Evolutionary conservation across 1,140 invertebrate species (phyloP).

Genomic region (Brachionus calyciflorus): DNA sequence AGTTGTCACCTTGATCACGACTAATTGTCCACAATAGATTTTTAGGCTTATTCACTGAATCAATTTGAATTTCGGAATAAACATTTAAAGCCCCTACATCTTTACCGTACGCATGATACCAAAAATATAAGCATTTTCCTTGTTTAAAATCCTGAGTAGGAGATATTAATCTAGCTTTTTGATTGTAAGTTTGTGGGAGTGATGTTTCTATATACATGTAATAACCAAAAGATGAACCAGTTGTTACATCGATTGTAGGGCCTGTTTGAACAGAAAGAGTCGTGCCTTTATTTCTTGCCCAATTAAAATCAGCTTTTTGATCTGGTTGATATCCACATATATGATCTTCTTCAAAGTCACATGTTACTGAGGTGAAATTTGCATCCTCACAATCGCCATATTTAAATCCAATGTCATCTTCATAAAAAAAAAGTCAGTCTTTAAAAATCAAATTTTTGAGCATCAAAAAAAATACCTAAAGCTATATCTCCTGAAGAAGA

Average conservation of each 20-base stretch:
- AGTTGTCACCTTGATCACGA: slow-evolving; percentile 23
- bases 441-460: slow-evolving; percentile 48
- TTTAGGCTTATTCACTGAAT: not conserved
- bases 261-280: slow-evolving; percentile 48
- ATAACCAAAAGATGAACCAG: not conserved
- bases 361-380: not conserved
- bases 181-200: not conserved
- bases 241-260: slow-evolving; percentile 36
- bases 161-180: slow-evolving; percentile 9
- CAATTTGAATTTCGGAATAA: slow-evolving; percentile 47
- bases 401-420: slow-evolving; percentile 19
- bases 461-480: not conserved
- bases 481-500: slow-evolving; percentile 11
- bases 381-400: slow-evolving; percentile 14
- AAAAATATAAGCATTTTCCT: slow-evolving; percentile 50
- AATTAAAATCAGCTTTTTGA: slow-evolving; percentile 55
- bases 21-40: not conserved
- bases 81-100: slow-evolving; percentile 54
- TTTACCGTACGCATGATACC: slow-evolving; percentile 52
- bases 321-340: slow-evolving; percentile 54
- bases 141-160: not conserved
- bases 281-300: slow-evolving; percentile 51
- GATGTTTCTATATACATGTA: slow-evolving; percentile 49
- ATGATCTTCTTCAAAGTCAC: slow-evolving; percentile 42
- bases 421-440: not conserved